phyloP scores from a whole-genome alignment of 2,888 invertebrate genomes.

The Cosmia trapezina region DNA sequence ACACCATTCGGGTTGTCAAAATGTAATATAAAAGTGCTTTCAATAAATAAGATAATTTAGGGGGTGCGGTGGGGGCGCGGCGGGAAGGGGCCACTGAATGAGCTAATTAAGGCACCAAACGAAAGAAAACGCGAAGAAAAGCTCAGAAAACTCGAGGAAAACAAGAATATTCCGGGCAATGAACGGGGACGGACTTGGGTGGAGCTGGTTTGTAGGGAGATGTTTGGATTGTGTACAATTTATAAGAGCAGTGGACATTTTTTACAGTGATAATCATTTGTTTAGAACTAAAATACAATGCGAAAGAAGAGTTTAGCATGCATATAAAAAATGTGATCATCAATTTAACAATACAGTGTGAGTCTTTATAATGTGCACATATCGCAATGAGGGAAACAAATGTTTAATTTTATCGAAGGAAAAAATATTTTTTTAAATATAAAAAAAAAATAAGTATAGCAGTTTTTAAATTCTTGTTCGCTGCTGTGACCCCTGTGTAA shows the following conservation, averaged over 20 bases:
- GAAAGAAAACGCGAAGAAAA: conserved; percentile 90
- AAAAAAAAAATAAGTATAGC: too few relatives aligned
- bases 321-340: too few relatives aligned
- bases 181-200: conserved; percentile 71
- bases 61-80: conserved; percentile 69
- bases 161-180: conserved; percentile 87
- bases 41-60: conserved; percentile 89
- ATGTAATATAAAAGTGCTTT: conserved; percentile 88
- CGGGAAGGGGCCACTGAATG: conserved; percentile 82
- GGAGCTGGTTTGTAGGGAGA: background rate
- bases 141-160: conserved; percentile 88
- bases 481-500: too few relatives aligned
- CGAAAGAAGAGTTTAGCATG: background rate
- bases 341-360: too few relatives aligned
- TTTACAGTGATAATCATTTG: background rate
- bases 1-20: conserved; percentile 81
- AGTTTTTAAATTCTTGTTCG: too few relatives aligned
- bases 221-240: background rate
- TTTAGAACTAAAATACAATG: background rate
- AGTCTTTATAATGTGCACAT: too few relatives aligned
- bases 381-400: too few relatives aligned
- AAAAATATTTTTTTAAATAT: too few relatives aligned
- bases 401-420: too few relatives aligned
- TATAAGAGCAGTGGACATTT: background rate
- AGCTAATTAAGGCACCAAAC: conserved; percentile 89